These are phyloP conservation scores for Tichodroma muraria DNA, from an alignment of 2,113 vertebrate genomes.

Conservation along the genomic window DNA sequence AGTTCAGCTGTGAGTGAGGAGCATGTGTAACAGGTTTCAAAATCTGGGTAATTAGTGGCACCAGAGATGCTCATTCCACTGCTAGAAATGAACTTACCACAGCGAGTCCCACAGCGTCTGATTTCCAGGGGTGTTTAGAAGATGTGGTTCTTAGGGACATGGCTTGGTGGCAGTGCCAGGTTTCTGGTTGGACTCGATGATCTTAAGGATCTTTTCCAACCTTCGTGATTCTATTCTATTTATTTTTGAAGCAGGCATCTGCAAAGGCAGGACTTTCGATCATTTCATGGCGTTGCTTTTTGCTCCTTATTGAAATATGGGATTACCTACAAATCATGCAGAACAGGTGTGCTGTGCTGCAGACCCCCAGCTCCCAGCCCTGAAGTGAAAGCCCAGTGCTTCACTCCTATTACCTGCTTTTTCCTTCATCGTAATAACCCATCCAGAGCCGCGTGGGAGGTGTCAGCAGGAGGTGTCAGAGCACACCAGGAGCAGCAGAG, in stretches of 20 bases:
- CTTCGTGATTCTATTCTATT: rapidly evolving
- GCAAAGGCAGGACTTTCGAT: not conserved
- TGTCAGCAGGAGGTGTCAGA: not conserved
- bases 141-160: rapidly evolving
- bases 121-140: rapidly evolving
- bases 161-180: not conserved
- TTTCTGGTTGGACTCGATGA: rapidly evolving
- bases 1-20: not conserved
- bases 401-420: not conserved
- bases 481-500: not conserved
- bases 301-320: not conserved
- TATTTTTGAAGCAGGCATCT: not conserved
- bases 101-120: not conserved
- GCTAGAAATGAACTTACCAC: not conserved
- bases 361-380: not conserved
- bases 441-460: rapidly evolving
- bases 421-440: not conserved
- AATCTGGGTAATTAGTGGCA: not conserved
- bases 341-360: not conserved
- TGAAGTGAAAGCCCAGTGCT: not conserved
- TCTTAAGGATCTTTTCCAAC: not conserved
- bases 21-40: not conserved
- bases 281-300: not conserved
- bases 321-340: not conserved
- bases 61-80: not conserved